These are phyloP conservation scores for Gavia stellata DNA, from an alignment of 2,113 vertebrate species.

Conservation along the genomic window DNA sequence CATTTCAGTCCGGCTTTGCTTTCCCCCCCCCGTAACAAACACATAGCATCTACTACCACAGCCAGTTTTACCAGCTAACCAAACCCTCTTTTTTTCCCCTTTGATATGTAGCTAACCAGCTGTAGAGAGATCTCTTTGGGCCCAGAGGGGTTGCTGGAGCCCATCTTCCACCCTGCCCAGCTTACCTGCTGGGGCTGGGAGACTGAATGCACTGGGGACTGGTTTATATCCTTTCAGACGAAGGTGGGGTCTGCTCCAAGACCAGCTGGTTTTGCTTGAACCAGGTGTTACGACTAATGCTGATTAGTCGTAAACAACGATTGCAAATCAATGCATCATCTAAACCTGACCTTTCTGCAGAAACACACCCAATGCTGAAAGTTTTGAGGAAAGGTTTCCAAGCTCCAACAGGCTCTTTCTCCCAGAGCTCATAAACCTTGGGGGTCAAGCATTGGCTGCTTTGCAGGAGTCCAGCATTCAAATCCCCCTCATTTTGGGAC, in stretches of 20 bases:
- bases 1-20: neutral
- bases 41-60: neutral
- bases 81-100: neutral
- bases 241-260: neutral
- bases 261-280: neutral
- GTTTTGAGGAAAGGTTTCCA: neutral
- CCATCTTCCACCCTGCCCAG: neutral
- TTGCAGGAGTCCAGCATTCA: neutral
- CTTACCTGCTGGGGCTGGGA: neutral
- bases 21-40: rapidly evolving
- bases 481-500: neutral
- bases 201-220: rapidly evolving
- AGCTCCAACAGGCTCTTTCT: neutral
- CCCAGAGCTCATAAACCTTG: neutral
- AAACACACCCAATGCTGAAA: rapidly evolving
- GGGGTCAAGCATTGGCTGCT: rapidly evolving
- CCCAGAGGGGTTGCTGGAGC: neutral
- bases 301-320: neutral
- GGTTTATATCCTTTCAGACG: neutral
- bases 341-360: neutral
- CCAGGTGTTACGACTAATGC: neutral
- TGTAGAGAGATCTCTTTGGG: neutral
- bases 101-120: neutral
- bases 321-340: neutral
- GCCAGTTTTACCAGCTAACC: neutral